Base-by-base conservation (phyloP, 2,888 invertebrate genomes). In the Apoda limacodes region DNA sequence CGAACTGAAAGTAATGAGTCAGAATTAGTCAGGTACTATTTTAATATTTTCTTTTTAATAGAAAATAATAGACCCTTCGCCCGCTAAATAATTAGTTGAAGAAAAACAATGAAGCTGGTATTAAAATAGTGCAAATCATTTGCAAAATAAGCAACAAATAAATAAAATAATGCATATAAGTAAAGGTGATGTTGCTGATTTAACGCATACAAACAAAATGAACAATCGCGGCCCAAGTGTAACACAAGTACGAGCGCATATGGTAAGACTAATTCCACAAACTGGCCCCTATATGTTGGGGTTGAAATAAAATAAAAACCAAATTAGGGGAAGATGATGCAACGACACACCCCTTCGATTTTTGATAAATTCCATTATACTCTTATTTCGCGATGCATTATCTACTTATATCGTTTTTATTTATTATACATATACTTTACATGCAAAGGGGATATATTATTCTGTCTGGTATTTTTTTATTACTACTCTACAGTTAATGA, bases 291-390 rank as follows among this genome's bases (percentile, higher is more conserved):
- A 45, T 43, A 40, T 42, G 46, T 50, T 55, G 68, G 74, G 75
- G 72, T 66, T 61, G 54, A 61, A 66, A 70, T 70, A 72, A 71
- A 75, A 71, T 72, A 72, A 71, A 78, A 78, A 74, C 64, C 60
- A 68, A 76, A 76, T 75, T 70, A 74, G 75, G 78, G 78, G 76
- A 59, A 61, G 61, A 76, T 76, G 75, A 71, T 59, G 76, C 65
- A 74, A 72, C 55, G 58, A 48, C 67, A 65, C 76, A 78, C 80
- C 80, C 81, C 78, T 74, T 74, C 75, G 75, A 78, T 80, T 72
- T 69, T 62, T 68, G 74, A 72, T 75, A 71, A 68, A 78, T 76
- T 76, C 76, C 72, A 78, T 78, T 78, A 78, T 69, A 66, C 55
- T 57, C 52, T 61, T 52, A 59, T 61, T 60, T 55, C 53, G 51